Conservation (phyloP, 1,140 invertebrate genomes). For the Hetaerina americana region DNA sequence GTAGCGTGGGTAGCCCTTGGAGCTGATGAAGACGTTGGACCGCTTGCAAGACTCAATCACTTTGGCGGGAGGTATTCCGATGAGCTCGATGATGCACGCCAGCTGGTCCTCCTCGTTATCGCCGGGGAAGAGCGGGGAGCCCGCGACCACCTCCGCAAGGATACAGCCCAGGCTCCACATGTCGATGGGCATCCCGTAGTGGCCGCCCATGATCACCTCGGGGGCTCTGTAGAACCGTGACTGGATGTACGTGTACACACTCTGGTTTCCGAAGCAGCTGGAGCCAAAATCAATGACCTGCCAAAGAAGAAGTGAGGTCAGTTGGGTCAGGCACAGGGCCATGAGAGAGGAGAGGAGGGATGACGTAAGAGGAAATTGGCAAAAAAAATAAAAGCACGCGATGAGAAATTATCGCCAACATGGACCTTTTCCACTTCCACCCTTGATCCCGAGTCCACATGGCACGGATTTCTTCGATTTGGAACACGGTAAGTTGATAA, state of each 20-base stretch:
- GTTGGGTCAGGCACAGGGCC: too few species aligned
- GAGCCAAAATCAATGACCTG: slow-evolving; percentile 99
- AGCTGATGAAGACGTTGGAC: slow-evolving; percentile 89
- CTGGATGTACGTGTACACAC: slow-evolving; percentile 99
- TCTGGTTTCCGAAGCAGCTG: slow-evolving; percentile 94
- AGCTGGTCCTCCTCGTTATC: slow-evolving; percentile 95
- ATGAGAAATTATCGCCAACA: too few species aligned
- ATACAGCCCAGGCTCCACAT: slow-evolving; percentile 98
- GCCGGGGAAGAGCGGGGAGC: slow-evolving; percentile 91
- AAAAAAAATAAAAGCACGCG: too few species aligned
- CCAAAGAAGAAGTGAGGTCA: too few species aligned
- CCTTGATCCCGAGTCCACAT: too few species aligned
- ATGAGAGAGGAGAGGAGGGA: too few species aligned
- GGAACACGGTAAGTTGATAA: too few species aligned
- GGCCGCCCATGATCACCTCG: slow-evolving; percentile 93
- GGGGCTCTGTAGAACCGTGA: slow-evolving; percentile 97
- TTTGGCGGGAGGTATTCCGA: slow-evolving; percentile 92
- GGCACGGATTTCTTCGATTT: too few species aligned
- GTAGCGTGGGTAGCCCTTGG: slow-evolving; percentile 90
- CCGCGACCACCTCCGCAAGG: slow-evolving; percentile 72
- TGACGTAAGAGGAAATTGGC: too few species aligned
- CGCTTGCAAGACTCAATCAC: slow-evolving; percentile 86
- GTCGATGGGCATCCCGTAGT: slow-evolving; percentile 97
- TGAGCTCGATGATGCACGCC: slow-evolving; percentile 94
- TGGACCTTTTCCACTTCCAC: too few species aligned